Evolutionary conservation across 2,888 invertebrate genomes (phyloP).

Genomic region (Lithophane semibrunnea): DNA sequence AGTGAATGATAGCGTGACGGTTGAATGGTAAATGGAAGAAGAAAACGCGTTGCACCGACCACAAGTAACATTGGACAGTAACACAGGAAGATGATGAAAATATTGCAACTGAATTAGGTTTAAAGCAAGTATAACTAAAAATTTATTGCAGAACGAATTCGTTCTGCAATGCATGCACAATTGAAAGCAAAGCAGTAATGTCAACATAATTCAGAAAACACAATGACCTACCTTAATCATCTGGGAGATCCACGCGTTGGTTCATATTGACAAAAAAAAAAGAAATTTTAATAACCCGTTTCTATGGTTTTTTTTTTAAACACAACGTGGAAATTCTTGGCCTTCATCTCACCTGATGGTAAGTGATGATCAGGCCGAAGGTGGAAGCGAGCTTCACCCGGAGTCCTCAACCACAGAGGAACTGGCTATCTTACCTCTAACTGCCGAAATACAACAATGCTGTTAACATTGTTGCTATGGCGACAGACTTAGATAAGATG

Average conservation of each 20-base stretch:
- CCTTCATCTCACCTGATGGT: no score
- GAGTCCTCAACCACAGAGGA: no score
- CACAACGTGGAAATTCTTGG: rapidly evolving
- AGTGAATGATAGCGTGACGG: neutral
- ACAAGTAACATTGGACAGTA: neutral
- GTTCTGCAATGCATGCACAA: constrained; percentile 1
- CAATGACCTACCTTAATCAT: constrained; percentile 15
- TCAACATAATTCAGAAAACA: constrained; percentile 3
- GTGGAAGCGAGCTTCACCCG: no score
- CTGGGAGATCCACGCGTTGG: constrained; percentile 16
- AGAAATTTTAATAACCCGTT: neutral
- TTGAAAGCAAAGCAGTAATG: constrained; percentile 12
- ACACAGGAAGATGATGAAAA: neutral
- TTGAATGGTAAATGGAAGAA: neutral
- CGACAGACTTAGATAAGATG: no score
- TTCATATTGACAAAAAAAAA: constrained; percentile 7
- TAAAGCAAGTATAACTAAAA: neutral
- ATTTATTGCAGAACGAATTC: neutral
- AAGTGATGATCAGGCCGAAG: no score
- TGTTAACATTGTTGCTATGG: no score
- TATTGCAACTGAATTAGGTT: neutral
- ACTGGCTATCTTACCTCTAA: no score
- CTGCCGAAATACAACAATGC: no score
- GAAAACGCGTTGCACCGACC: no score
- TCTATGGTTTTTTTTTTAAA: no score